Evolutionary conservation across 2,888 invertebrate genomes (phyloP), one percentile per base, ranked within the genome.

Genomic region (Sesia bembeciformis): DNA sequence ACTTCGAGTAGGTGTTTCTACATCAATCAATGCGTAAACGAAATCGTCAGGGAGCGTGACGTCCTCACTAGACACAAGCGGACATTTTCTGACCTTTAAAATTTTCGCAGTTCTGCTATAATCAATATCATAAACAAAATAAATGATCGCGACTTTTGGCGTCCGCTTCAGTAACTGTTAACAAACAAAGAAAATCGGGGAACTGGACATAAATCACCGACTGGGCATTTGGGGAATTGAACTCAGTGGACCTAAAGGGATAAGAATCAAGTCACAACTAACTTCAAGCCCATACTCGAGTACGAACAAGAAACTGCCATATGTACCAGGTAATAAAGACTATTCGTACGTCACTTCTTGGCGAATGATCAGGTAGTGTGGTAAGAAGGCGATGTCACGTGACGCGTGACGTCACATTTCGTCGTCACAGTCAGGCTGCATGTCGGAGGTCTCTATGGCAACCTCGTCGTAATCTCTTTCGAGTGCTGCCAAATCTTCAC

Each of bases 381-480:
- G 53, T 54, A 46, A 53, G 54, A n/a, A 59, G 54, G 58, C 49
- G 54, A 54, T 40, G 55, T 54, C 56, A 52, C 58, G 41, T 53
- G 52, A 52, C 55, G 53, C 52, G 42, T 53, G 58, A 58, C 60
- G 69, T 84, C 76, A 87, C 55, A 81, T 62, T 66, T 86, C 89
- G 62, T 87, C 86, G 57, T 87, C 87, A 58, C 76, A 73, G 61
- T 76, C 81, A 4, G 80, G 76, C 63, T 78, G 78, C 75, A 87
- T 72, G 56, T 88, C 88, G 0, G 81, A 78, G 56, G 86, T 85
- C 67, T 94, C 94, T 67, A 92, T 90, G 57, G 93, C 93, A 8
- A 94, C 94, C 74, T 94, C 94, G 65, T 94, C 93, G 77, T 94
- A 94, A 70, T 95, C 94, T 64, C 92, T 90, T 77, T 94, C 94